phyloP scores from a whole-genome alignment of 64 coral and sea anemone species.

The Dendrophyllia cribrosa region DNA sequence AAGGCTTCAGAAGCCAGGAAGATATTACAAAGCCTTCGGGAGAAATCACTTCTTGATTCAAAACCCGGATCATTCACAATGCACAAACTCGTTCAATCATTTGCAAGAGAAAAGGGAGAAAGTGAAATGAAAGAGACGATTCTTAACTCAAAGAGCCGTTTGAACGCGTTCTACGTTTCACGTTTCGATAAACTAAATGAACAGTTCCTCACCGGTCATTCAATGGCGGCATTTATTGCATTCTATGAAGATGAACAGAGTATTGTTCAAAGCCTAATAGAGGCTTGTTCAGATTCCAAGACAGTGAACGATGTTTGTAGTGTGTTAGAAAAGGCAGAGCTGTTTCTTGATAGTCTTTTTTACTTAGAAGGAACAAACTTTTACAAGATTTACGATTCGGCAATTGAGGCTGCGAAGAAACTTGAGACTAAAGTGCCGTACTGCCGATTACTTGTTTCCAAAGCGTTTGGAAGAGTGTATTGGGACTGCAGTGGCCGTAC shows the following conservation, averaged over 20 bases:
- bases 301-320: background rate
- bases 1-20: background rate
- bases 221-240: background rate
- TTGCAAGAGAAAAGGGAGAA: background rate
- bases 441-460: background rate
- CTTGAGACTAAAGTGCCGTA: no score
- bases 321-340: background rate
- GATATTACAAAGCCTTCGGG: slow-evolving; percentile 2
- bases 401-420: background rate
- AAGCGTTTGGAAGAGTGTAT: background rate
- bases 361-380: background rate
- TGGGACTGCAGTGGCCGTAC: background rate
- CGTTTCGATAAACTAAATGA: background rate
- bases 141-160: background rate
- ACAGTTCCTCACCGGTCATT: background rate
- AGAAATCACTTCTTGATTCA: slow-evolving; percentile 37
- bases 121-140: background rate
- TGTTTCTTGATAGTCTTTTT: slow-evolving; percentile 1
- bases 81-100: slow-evolving; percentile 20
- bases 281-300: background rate
- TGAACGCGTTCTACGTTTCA: background rate
- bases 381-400: background rate
- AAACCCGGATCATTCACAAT: background rate
- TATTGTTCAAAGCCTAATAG: background rate
- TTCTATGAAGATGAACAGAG: slow-evolving; percentile 19